Percentiles rank a stretch among this genome's conserved stretches.
phyloP scores from a whole-genome alignment of 2,113 vertebrate genomes.

The Pollimyrus isidori region DNA sequence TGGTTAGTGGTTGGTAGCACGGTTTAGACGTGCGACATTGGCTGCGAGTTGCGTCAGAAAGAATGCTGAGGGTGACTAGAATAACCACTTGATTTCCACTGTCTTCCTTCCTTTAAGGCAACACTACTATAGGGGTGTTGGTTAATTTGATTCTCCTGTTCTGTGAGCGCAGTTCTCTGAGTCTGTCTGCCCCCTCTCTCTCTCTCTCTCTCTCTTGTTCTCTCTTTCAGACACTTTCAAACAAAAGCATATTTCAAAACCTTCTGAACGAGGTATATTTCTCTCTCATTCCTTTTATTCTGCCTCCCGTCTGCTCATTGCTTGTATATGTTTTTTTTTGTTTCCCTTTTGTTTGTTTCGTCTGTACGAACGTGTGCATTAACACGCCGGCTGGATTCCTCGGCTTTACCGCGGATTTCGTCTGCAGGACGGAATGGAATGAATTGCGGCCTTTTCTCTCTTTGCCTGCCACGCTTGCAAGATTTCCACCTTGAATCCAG shows the following conservation, averaged over 20 bases:
- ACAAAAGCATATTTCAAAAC: constrained; percentile 81
- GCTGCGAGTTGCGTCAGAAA: background rate
- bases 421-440: background rate
- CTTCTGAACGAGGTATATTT: constrained; percentile 74
- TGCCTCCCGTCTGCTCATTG: constrained; percentile 24
- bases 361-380: constrained; percentile 5
- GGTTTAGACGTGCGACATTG: background rate
- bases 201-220: constrained; percentile 40
- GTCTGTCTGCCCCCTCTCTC: constrained; percentile 22
- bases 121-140: background rate
- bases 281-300: constrained; percentile 44
- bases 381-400: background rate
- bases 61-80: background rate
- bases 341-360: background rate
- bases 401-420: background rate
- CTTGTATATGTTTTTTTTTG: constrained; percentile 5
- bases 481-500: background rate
- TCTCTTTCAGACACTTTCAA: constrained; percentile 83
- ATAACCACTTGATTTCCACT: background rate
- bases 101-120: background rate
- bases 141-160: constrained; percentile 5
- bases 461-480: background rate
- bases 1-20: background rate
- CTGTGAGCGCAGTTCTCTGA: constrained; percentile 17
- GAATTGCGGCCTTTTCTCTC: background rate